These are phyloP conservation scores for Drosophila ohnishii DNA, from an alignment of 1,140 invertebrate species.

Conservation along the genomic window DNA sequence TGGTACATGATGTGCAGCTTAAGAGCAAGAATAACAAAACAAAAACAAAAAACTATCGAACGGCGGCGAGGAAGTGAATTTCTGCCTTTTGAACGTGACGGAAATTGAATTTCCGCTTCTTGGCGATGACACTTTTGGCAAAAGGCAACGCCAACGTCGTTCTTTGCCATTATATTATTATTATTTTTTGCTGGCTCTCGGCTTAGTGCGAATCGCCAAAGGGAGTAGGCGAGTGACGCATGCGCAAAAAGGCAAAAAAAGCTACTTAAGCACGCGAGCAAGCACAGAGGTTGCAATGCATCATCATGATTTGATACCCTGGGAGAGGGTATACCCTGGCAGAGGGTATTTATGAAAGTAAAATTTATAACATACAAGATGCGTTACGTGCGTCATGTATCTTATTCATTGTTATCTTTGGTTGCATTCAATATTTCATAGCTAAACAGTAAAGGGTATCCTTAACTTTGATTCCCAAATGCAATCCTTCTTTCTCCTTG, in stretches of 20 bases:
- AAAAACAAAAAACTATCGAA: background rate
- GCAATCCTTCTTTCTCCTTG: background rate
- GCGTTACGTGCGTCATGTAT: no score
- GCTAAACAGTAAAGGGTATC: background rate
- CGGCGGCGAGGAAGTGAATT: constrained; percentile 66
- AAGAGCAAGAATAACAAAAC: background rate
- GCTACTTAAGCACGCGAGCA: constrained; percentile 28
- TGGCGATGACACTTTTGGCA: constrained; percentile 65
- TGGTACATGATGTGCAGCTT: constrained; percentile 5
- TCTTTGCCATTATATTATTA: constrained; percentile 24
- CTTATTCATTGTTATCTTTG: no score
- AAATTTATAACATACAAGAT: no score
- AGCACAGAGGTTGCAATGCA: background rate
- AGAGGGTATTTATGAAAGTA: background rate
- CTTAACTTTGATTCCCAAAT: background rate
- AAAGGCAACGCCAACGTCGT: constrained; percentile 38
- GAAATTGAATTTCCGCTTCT: constrained; percentile 79
- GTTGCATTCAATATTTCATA: background rate
- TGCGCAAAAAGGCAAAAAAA: constrained; percentile 43
- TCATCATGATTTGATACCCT: background rate
- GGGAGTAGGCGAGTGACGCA: constrained; percentile 68
- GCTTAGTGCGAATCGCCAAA: constrained; percentile 18
- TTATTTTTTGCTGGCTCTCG: background rate
- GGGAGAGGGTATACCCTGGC: no score
- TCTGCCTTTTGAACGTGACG: constrained; percentile 71